Evolutionary conservation across 2,113 vertebrate genomes (phyloP), one percentile per base, ranked within the genome.

Genomic region (Callithrix jacchus): DNA sequence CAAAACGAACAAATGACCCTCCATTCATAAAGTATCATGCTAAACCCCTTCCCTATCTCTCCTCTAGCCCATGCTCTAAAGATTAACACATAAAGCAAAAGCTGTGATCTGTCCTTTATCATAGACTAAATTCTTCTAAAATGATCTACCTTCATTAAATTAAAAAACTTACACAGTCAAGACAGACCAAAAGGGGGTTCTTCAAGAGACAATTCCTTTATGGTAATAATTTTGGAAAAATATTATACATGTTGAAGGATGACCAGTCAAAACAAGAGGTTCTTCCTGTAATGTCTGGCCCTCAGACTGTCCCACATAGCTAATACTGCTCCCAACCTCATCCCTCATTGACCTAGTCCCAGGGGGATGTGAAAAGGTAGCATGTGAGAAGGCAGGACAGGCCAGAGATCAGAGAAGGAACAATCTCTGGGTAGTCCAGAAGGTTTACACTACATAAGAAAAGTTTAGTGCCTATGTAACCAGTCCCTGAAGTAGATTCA

Each of bases 71-170:
- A 68, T 47, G 66, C 58, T 37, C 71, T 25, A 76, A 58, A 93
- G 14, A 89, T 80, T 32, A 89, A 93, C 32, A 92, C 17, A 25
- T 3, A 82, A 1, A 85, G 42, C 54, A 79, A 90, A 88, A 90
- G 47, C 32, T 73, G 42, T 8, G 12, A 73, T 93, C 92, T 66
- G 37, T n/a, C 54, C 86, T 84, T 93, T 91, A 80, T 58, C n/a
- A 95, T 52, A 93, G 58, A 85, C 40, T 89, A 79, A 86, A 91
- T 61, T 96, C 32, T 88, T 79, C 89, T 94, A 79, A 95, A 56
- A 90, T 30, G 54, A 85, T 52, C 23, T 88, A 23, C 18, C 12
- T 84, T 68, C 35, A 56, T 47, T 61, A 42, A 73, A 70, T 70
- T 71, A 66, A 73, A 93, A 16, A 95, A 81, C 21, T 83, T 73